These are phyloP conservation scores for Lasius platythorax DNA, from an alignment of 2,888 invertebrate genomes.

Conservation along the genomic window DNA sequence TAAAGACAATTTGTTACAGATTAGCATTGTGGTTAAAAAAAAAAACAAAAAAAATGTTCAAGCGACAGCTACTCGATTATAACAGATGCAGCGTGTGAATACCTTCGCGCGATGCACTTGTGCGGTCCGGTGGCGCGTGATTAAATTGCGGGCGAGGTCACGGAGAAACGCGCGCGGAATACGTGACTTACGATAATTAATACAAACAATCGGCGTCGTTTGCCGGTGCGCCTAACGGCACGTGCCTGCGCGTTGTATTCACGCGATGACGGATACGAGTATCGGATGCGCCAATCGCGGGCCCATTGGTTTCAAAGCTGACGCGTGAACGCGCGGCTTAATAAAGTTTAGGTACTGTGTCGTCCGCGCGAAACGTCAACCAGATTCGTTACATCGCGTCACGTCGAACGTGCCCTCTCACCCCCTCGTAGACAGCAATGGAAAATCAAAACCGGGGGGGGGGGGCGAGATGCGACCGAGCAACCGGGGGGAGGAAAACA, in stretches of 20 bases:
- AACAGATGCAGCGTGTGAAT: slow-evolving; percentile 10
- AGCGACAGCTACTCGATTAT: slow-evolving; percentile 27
- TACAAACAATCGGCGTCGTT: slow-evolving; percentile 78
- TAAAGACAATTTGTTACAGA: not conserved
- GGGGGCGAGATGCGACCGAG: not conserved
- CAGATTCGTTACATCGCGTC: slow-evolving; percentile 67
- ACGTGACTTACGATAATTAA: slow-evolving; percentile 85
- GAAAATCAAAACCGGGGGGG: slow-evolving; percentile 65
- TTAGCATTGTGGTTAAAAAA: not conserved
- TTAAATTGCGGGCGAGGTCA: slow-evolving; percentile 77
- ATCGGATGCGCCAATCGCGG: slow-evolving; percentile 69
- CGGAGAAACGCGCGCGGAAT: slow-evolving; percentile 68
- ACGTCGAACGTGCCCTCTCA: slow-evolving; percentile 55
- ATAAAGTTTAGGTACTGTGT: slow-evolving; percentile 72
- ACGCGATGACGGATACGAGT: slow-evolving; percentile 50
- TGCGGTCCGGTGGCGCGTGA: slow-evolving; percentile 70
- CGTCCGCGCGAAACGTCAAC: slow-evolving; percentile 70
- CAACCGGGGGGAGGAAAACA: slow-evolving; percentile 33
- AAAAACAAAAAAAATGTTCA: not conserved
- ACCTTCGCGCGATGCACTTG: slow-evolving; percentile 54
- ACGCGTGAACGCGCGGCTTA: slow-evolving; percentile 71
- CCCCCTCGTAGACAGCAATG: slow-evolving; percentile 53
- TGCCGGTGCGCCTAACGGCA: slow-evolving; percentile 68
- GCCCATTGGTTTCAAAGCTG: slow-evolving; percentile 72
- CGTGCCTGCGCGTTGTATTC: slow-evolving; percentile 64